phyloP scores from a whole-genome alignment of 1,140 invertebrate genomes.

The Drosophila sproati region DNA sequence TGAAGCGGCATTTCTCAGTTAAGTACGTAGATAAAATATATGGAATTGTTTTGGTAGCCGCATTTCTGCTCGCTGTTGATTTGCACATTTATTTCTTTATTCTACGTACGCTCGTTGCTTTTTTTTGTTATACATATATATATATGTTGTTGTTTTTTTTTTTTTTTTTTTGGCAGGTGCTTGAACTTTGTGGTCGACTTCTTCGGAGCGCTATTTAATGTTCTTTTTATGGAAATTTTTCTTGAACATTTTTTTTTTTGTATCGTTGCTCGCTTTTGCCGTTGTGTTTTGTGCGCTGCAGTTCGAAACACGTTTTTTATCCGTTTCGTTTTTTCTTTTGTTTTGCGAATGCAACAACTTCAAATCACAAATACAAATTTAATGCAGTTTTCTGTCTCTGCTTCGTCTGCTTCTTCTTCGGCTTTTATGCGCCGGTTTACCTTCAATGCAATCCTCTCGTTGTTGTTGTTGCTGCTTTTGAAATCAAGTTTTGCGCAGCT shows the following conservation, averaged over 20 bases:
- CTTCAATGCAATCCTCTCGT: conserved; percentile 65
- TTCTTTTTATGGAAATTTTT: conserved; percentile 50
- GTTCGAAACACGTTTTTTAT: conserved; percentile 66
- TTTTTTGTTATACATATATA: conserved; percentile 4
- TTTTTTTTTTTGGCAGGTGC: conserved; percentile 71
- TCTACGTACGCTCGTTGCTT: conserved; percentile 14
- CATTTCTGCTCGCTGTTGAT: conserved; percentile 46
- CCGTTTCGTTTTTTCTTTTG: conserved; percentile 17
- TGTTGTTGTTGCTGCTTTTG: conserved; percentile 60
- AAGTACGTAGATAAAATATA: conserved; percentile 77
- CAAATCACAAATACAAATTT: conserved; percentile 56
- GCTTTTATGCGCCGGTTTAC: conserved; percentile 74
- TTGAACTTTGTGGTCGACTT: conserved; percentile 69
- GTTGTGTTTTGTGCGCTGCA: conserved; percentile 31
- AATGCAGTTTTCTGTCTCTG: conserved; percentile 61
- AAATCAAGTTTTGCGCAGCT: conserved; percentile 81
- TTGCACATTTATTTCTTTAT: conserved; percentile 44
- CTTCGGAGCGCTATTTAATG: conserved; percentile 46
- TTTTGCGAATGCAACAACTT: conserved; percentile 53
- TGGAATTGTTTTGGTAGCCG: conserved; percentile 69
- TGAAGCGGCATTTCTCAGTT: conserved; percentile 48
- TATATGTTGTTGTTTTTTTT: conserved; percentile 28
- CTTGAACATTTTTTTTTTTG: conserved; percentile 35
- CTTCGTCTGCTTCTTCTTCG: conserved; percentile 29
- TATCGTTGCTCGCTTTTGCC: not conserved